Evolutionary conservation across 2,888 invertebrate species (phyloP).

Genomic region (Oxytorus armatus): DNA sequence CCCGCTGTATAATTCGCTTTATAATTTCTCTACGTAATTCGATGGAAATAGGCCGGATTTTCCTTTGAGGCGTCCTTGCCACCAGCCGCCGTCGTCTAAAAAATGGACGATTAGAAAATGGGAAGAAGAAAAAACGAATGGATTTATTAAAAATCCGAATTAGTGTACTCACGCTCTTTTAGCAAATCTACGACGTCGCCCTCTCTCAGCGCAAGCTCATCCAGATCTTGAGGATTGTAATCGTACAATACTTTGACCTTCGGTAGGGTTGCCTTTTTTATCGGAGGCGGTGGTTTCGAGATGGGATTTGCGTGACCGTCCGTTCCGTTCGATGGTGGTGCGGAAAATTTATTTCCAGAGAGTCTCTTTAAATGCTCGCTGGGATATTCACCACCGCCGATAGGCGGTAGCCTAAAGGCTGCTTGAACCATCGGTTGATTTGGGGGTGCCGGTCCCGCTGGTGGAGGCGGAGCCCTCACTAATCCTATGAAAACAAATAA

Average conservation of each 20-base stretch:
- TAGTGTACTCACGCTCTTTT: constrained; percentile 85
- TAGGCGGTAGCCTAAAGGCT: constrained; percentile 77
- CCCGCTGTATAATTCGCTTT: constrained; percentile 41
- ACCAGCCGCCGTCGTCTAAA: constrained; percentile 89
- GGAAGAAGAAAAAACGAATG: neutral
- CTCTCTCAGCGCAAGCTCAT: constrained; percentile 87
- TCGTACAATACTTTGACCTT: constrained; percentile 86
- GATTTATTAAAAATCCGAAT: neutral
- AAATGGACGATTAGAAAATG: constrained; percentile 23
- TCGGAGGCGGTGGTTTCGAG: constrained; percentile 74
- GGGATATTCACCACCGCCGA: constrained; percentile 66
- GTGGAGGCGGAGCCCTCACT: constrained; percentile 84
- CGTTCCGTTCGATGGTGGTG: constrained; percentile 46
- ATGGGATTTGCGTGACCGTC: constrained; percentile 36
- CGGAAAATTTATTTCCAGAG: constrained; percentile 46
- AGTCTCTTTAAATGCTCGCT: constrained; percentile 60
- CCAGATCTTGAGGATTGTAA: constrained; percentile 88
- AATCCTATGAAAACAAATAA: constrained; percentile 67
- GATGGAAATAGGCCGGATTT: constrained; percentile 88
- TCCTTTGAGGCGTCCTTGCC: constrained; percentile 87
- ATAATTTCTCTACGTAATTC: constrained; percentile 87
- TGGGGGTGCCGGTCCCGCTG: constrained; percentile 84
- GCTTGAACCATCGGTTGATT: constrained; percentile 82
- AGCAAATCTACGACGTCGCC: constrained; percentile 87
- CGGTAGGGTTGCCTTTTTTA: constrained; percentile 84